Evolutionary conservation across 2,888 invertebrate species (phyloP).

Genomic region (Tillus elongatus): DNA sequence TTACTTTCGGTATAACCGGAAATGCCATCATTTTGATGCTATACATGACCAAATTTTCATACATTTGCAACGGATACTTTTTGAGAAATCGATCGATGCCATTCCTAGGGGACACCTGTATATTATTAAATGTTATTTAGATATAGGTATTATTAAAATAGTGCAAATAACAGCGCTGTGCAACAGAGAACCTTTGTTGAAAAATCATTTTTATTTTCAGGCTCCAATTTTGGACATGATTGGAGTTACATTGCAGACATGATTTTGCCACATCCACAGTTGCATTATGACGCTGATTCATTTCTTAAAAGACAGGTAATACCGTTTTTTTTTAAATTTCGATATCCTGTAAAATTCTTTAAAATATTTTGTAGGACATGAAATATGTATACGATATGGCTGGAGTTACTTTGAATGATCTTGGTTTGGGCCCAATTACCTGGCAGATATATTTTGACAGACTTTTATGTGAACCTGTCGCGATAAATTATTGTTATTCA

Average conservation of each 20-base stretch:
- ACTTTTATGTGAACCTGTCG: conserved; percentile 38
- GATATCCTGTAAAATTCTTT: too few species aligned
- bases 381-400: conserved; percentile 45
- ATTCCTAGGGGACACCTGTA: too few species aligned
- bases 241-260: conserved; percentile 51
- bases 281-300: conserved; percentile 27
- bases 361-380: conserved; percentile 39
- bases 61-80: too few species aligned
- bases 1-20: too few species aligned
- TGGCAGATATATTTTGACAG: conserved; percentile 39
- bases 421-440: conserved; percentile 44
- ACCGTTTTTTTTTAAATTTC: too few species aligned
- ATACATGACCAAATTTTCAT: too few species aligned
- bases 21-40: too few species aligned
- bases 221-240: conserved; percentile 49
- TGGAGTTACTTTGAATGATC: conserved; percentile 40
- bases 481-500: conserved; percentile 47
- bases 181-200: conserved; percentile 1
- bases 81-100: too few species aligned
- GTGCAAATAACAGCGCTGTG: too few species aligned
- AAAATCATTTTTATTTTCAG: conserved; percentile 33
- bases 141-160: too few species aligned
- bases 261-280: conserved; percentile 46
- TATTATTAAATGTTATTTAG: too few species aligned
- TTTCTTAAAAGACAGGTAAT: conserved; percentile 28